Evolutionary conservation across 2,888 invertebrate genomes (phyloP).

Genomic region (Coecobrya sp.): DNA sequence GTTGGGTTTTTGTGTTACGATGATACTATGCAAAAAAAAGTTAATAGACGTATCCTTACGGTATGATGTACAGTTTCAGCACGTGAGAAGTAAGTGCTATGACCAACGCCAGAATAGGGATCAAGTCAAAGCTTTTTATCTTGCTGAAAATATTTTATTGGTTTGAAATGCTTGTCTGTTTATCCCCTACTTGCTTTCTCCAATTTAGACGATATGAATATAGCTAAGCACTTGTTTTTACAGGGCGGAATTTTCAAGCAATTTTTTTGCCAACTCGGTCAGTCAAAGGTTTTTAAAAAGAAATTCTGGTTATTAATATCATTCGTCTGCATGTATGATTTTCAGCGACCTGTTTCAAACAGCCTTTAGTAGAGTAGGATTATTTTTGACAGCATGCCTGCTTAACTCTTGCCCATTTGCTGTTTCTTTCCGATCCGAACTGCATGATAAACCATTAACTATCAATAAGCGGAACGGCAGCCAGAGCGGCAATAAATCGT

Average conservation of each 20-base stretch:
- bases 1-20: constrained; percentile 15
- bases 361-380: no score
- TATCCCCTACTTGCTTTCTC: neutral
- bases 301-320: no score
- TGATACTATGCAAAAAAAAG: neutral
- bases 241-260: no score
- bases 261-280: no score
- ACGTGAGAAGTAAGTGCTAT: neutral
- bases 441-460: constrained; percentile 32
- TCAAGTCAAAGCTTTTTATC: neutral
- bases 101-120: neutral
- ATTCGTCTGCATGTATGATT: no score
- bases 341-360: no score
- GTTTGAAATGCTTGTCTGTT: neutral
- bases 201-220: no score
- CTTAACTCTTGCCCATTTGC: neutral
- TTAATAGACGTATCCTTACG: constrained; percentile 1
- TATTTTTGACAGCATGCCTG: neutral
- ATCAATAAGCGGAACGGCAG: constrained; percentile 13
- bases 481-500: constrained; percentile 20
- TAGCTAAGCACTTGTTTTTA: no score
- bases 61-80: constrained; percentile 24
- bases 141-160: neutral
- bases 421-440: neutral
- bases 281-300: no score